Evolutionary conservation across 2,888 invertebrate genomes (phyloP), one percentile per base, ranked within the genome.

Genomic region (Campoplex capitator): DNA sequence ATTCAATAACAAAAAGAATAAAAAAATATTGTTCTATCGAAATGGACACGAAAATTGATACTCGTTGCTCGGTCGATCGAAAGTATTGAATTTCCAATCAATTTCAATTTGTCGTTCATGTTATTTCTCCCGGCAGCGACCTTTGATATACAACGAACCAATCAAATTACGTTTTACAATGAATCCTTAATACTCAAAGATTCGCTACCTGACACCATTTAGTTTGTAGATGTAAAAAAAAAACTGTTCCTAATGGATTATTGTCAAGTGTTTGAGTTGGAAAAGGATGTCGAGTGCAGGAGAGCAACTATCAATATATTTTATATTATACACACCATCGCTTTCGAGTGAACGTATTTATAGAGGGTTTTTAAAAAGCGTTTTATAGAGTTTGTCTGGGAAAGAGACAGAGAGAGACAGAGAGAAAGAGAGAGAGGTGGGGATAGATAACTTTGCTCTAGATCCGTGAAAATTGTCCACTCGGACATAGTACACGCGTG

Each of bases 381-480:
- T 73, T 71, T 71, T 75, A 56, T 58, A 77, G 28, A 48, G 48
- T 18, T 45, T 35, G 58, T 16, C 16, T 11, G 62, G 71, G 8
- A 65, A 38, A 74, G 74, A 38, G 38, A 38, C 1, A 38, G 38
- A 2, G 38, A 38, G 38, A 38, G 6, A 38, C 3, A 38, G 38
- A 38, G 38, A 38, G 6, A 38, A 0, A 38, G 38, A 38, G 38
- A 38, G 38, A 38, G 38, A 6, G 38, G 6, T 6, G 38, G 68
- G 18, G 42, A 67, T 48, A 18, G 54, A 65, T 54, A 54, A 62
- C 70, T 82, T 18, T 65, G 45, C 16, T 42, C 68, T 45, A 70
- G 56, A 76, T 79, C 74, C 56, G 13, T 42, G 54, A 68, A 78
- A 76, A 80, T 80, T 78, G 71, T 76, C 16, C 71, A 86, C 67